These are phyloP conservation scores for Drosophila aldrichi DNA, from an alignment of 2,888 invertebrate species.

Conservation along the genomic window DNA sequence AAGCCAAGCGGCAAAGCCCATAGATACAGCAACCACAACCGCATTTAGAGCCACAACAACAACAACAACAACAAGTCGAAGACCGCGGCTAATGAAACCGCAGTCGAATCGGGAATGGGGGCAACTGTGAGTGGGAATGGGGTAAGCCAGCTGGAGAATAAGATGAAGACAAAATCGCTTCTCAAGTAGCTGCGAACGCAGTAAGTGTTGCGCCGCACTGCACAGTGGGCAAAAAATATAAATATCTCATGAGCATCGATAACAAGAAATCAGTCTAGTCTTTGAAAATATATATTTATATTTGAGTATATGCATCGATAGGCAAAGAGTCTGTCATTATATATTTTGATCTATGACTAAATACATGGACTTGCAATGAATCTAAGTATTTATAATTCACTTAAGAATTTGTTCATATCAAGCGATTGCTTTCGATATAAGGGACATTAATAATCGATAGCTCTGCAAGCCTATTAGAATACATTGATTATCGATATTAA, in stretches of 20 bases:
- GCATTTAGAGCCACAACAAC: constrained; percentile 43
- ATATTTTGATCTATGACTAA: too few species aligned
- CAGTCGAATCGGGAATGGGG: constrained; percentile 64
- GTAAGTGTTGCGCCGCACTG: constrained; percentile 16
- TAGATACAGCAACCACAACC: constrained; percentile 51
- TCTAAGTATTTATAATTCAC: too few species aligned
- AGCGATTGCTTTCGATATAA: not conserved
- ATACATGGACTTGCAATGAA: too few species aligned
- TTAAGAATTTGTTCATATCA: not conserved
- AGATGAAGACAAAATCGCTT: constrained; percentile 72
- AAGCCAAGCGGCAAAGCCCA: constrained; percentile 52
- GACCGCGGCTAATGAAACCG: constrained; percentile 77
- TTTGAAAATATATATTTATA: too few species aligned
- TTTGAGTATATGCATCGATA: not conserved
- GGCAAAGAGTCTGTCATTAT: not conserved
- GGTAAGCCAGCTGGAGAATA: constrained; percentile 38
- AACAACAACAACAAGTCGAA: constrained; percentile 47
- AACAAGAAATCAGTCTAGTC: too few species aligned
- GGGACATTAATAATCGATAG: not conserved
- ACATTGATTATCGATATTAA: too few species aligned
- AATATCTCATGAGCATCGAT: not conserved
- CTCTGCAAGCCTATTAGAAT: too few species aligned
- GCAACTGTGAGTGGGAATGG: constrained; percentile 28
- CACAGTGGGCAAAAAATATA: constrained; percentile 34
- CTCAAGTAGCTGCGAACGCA: constrained; percentile 68